phyloP scores from a whole-genome alignment of 2,888 invertebrate genomes.

The Melolontha melolontha region DNA sequence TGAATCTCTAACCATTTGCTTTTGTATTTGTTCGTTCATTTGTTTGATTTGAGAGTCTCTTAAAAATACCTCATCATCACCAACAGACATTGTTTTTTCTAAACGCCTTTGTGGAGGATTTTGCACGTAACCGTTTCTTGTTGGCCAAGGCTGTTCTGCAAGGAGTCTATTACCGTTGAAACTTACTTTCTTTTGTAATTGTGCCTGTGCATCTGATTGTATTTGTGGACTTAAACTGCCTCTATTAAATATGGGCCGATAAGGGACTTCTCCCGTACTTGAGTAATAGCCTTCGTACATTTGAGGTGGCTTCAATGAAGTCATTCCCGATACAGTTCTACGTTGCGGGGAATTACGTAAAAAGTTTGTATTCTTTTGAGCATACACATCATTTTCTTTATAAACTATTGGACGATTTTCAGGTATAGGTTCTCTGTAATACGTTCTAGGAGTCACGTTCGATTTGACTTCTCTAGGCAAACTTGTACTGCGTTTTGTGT shows the following conservation, averaged over 20 bases:
- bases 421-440: conserved; percentile 47
- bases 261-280: conserved; percentile 50
- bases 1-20: conserved; percentile 27
- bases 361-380: conserved; percentile 52
- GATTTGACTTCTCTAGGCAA: conserved; percentile 56
- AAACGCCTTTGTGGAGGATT: conserved; percentile 62
- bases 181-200: conserved; percentile 67
- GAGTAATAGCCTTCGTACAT: conserved; percentile 40
- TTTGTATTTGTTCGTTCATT: conserved; percentile 38
- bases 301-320: conserved; percentile 19
- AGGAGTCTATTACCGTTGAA: conserved; percentile 62
- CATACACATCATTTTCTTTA: conserved; percentile 39
- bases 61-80: conserved; percentile 61
- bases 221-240: conserved; percentile 64
- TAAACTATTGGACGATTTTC: conserved; percentile 47
- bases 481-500: conserved; percentile 64
- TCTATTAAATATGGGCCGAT: conserved; percentile 68
- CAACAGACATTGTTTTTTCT: conserved; percentile 45
- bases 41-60: conserved; percentile 46
- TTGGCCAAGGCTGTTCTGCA: conserved; percentile 63
- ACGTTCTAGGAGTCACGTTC: conserved; percentile 15
- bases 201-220: conserved; percentile 59
- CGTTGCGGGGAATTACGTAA: conserved; percentile 54
- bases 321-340: conserved; percentile 49
- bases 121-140: conserved; percentile 65